Conservation (phyloP, 2,888 invertebrate genomes). For the Cinara cedri region DNA sequence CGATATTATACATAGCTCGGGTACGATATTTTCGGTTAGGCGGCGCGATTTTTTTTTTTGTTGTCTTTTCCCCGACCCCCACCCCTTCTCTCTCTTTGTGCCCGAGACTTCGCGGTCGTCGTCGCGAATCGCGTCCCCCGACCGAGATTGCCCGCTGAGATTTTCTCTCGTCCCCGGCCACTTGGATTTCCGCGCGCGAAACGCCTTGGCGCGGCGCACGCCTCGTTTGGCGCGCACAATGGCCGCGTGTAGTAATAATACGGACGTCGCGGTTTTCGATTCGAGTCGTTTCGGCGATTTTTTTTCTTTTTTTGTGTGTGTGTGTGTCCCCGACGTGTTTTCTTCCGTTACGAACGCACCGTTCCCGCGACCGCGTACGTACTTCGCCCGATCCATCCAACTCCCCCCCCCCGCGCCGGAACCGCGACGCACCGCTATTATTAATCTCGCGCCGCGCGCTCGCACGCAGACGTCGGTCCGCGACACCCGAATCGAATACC, state of each 20-base stretch:
- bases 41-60: no score
- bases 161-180: constrained; percentile 25
- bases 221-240: constrained; percentile 50
- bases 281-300: neutral
- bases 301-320: constrained; percentile 7
- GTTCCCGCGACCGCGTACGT: neutral
- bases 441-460: neutral
- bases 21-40: no score
- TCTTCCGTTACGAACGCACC: no score
- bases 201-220: constrained; percentile 53
- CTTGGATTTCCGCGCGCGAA: neutral
- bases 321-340: neutral
- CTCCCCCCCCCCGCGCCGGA: constrained; percentile 1
- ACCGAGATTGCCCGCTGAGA: constrained; percentile 42
- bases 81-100: constrained; percentile 18
- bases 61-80: no score
- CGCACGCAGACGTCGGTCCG: constrained; percentile 19
- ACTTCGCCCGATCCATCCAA: neutral
- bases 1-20: no score
- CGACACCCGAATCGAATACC: neutral
- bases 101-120: neutral
- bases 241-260: no score
- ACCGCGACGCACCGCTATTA: constrained; percentile 19
- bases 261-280: neutral
- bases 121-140: neutral